Conservation (phyloP, 1,140 invertebrate genomes). For the Papilio helenus region DNA sequence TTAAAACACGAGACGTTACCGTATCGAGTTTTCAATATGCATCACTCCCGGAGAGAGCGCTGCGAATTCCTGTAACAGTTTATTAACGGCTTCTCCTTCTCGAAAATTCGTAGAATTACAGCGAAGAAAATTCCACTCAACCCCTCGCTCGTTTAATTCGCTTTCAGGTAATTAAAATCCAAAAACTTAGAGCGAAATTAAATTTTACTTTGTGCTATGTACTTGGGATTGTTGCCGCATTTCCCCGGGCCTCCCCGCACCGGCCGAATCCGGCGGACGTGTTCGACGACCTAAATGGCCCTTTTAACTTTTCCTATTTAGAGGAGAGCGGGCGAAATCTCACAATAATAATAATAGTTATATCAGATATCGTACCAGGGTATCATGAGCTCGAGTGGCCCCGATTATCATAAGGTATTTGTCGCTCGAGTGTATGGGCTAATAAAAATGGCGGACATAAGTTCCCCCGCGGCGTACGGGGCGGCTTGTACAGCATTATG, state of each 20-base stretch:
- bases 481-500: slow-evolving; percentile 30
- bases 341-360: slow-evolving; percentile 74
- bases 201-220: slow-evolving; percentile 61
- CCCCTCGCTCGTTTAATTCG: slow-evolving; percentile 72
- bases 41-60: slow-evolving; percentile 37
- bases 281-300: slow-evolving; percentile 64
- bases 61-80: slow-evolving; percentile 51
- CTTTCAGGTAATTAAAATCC: slow-evolving; percentile 76
- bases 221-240: slow-evolving; percentile 27
- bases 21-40: slow-evolving; percentile 43
- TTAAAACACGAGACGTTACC: slow-evolving; percentile 30
- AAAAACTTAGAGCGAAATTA: slow-evolving; percentile 74
- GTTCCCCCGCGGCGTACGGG: slow-evolving; percentile 29
- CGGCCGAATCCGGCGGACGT: slow-evolving; percentile 57
- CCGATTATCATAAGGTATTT: slow-evolving; percentile 59
- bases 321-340: slow-evolving; percentile 65
- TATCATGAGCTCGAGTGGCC: slow-evolving; percentile 55
- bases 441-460: slow-evolving; percentile 43
- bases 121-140: slow-evolving; percentile 47
- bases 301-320: slow-evolving; percentile 79
- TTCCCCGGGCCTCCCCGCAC: background rate
- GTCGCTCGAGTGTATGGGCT: slow-evolving; percentile 43
- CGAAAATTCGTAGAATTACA: slow-evolving; percentile 46
- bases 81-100: slow-evolving; percentile 43
- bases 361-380: slow-evolving; percentile 60